phyloP scores from a whole-genome alignment of 2,888 invertebrate genomes.

The Drosophila flavopinicola region DNA sequence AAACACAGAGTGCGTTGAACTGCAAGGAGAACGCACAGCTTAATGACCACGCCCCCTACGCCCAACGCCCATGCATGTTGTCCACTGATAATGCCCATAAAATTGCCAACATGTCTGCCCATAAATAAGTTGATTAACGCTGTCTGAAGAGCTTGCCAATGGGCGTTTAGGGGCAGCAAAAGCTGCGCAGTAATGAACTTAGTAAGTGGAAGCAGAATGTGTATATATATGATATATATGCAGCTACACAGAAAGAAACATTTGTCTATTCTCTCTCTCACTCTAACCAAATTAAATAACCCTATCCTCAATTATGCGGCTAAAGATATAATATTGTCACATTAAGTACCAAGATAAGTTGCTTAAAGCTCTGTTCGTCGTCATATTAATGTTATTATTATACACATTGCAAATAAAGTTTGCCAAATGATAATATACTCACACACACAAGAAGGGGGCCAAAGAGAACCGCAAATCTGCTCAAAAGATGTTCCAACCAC shows the following conservation, averaged over 20 bases:
- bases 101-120: slow-evolving; percentile 44
- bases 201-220: background rate
- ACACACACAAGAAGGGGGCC: background rate
- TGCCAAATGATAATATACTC: slow-evolving; percentile 7
- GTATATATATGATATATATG: no score
- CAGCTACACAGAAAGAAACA: background rate
- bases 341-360: no score
- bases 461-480: slow-evolving; percentile 40
- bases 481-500: slow-evolving; percentile 45
- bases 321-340: no score
- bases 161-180: background rate
- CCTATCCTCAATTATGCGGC: no score
- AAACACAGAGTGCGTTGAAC: slow-evolving; percentile 39
- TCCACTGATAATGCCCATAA: slow-evolving; percentile 52
- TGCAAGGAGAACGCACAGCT: slow-evolving; percentile 2
- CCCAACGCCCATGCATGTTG: no score
- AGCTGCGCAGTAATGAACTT: slow-evolving; percentile 11
- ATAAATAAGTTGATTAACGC: slow-evolving; percentile 67
- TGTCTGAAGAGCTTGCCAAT: background rate
- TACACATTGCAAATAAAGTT: slow-evolving; percentile 15
- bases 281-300: no score
- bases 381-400: slow-evolving; percentile 9
- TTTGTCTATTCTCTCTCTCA: no score
- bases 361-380: background rate
- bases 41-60: background rate